Percentiles rank a stretch among this genome's conserved stretches.
phyloP scores from a whole-genome alignment of 2,888 invertebrate genomes.

The Parapristionchus giblindavisi region DNA sequence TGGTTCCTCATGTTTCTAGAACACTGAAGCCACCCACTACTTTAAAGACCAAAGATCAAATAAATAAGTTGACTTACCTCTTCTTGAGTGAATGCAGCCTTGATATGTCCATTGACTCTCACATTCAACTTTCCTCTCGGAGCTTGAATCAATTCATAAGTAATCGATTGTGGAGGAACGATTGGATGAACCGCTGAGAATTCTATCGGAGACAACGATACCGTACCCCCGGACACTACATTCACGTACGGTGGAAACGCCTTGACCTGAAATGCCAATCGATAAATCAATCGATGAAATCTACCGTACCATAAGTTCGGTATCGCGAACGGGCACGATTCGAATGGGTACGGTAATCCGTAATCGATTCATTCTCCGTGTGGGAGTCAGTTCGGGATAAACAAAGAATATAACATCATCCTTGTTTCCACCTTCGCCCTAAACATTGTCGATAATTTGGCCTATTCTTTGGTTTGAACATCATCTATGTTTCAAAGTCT shows the following conservation, averaged over 20 bases:
- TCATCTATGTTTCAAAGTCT: too few species aligned
- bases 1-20: too few species aligned
- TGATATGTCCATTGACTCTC: slow-evolving; percentile 42
- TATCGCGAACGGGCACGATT: slow-evolving; percentile 47
- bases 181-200: slow-evolving; percentile 55
- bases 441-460: neutral
- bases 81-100: slow-evolving; percentile 45
- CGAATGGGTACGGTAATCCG: slow-evolving; percentile 50
- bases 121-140: slow-evolving; percentile 39
- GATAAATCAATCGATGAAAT: neutral
- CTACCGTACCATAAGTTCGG: slow-evolving; percentile 44
- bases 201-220: slow-evolving; percentile 49
- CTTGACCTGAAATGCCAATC: slow-evolving; percentile 42
- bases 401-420: slow-evolving; percentile 61
- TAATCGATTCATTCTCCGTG: slow-evolving; percentile 51
- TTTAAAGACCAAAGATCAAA: too few species aligned
- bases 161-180: slow-evolving; percentile 51
- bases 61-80: slow-evolving; percentile 36
- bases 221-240: slow-evolving; percentile 57
- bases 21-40: too few species aligned
- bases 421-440: slow-evolving; percentile 48
- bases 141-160: slow-evolving; percentile 27
- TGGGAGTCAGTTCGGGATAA: slow-evolving; percentile 56
- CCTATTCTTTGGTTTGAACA: too few species aligned
- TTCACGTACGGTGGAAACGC: slow-evolving; percentile 50